Percentiles rank a stretch among this genome's conserved stretches.
phyloP scores from a whole-genome alignment of 2,888 invertebrate species.

The Smittia aterrima region DNA sequence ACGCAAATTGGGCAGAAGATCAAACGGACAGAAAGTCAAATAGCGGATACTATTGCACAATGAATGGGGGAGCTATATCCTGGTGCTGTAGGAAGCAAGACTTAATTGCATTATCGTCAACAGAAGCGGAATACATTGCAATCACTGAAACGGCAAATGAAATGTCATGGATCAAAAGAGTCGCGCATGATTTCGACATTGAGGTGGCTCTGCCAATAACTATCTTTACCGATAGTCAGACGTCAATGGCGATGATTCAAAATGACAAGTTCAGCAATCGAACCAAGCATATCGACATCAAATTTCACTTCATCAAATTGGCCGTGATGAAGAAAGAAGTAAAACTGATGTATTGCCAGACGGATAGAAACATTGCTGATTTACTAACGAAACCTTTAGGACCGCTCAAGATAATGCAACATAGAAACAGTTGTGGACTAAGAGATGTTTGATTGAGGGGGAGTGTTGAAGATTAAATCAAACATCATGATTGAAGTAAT shows the following conservation, averaged over 20 bases:
- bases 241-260: neutral
- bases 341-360: neutral
- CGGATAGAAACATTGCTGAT: conserved; percentile 42
- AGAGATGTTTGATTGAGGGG: too few species aligned
- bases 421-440: too few species aligned
- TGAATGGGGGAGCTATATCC: neutral
- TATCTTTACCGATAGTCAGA: neutral
- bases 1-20: conserved; percentile 17
- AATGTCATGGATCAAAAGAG: neutral
- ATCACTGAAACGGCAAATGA: neutral
- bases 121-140: conserved; percentile 3
- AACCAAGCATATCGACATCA: conserved; percentile 10
- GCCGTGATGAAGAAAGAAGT: neutral
- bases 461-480: too few species aligned
- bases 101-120: neutral
- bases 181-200: neutral
- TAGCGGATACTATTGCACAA: neutral
- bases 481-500: too few species aligned
- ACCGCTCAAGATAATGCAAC: too few species aligned
- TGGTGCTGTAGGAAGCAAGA: conserved; percentile 6
- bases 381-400: conserved; percentile 36
- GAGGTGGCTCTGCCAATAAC: neutral
- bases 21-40: neutral
- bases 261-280: conserved; percentile 9
- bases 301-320: neutral